phyloP scores from a whole-genome alignment of 2,888 invertebrate genomes.

The Drosophila pseudotakahashii region DNA sequence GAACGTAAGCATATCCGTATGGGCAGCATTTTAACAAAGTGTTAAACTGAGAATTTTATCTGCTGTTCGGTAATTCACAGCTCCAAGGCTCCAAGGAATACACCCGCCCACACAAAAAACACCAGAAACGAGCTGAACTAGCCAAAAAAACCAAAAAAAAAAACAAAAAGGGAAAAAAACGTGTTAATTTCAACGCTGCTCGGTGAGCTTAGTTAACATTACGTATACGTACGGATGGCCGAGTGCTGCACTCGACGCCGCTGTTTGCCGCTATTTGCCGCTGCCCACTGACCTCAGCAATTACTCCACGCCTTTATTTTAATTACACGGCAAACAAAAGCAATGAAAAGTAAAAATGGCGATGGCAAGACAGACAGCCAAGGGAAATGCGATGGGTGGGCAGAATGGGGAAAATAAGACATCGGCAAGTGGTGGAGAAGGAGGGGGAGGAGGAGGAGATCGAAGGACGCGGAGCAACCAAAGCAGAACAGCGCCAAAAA shows the following conservation, averaged over 20 bases:
- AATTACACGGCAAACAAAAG: conserved; percentile 76
- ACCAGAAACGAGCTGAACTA: conserved; percentile 19
- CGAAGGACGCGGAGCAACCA: conserved; percentile 8
- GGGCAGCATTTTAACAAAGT: conserved; percentile 78
- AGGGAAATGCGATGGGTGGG: conserved; percentile 12
- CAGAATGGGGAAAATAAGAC: conserved; percentile 19
- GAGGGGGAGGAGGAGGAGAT: too few relatives aligned
- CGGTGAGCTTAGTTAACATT: conserved; percentile 73
- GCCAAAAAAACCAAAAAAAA: conserved; percentile 33
- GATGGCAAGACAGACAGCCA: conserved; percentile 23
- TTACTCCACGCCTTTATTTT: conserved; percentile 80
- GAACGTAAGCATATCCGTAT: conserved; percentile 44
- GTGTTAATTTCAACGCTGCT: conserved; percentile 71
- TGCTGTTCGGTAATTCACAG: conserved; percentile 76
- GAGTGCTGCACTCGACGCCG: conserved; percentile 49
- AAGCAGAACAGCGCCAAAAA: conserved; percentile 62
- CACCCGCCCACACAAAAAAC: conserved; percentile 25
- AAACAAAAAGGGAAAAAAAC: conserved; percentile 30
- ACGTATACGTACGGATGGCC: conserved; percentile 50
- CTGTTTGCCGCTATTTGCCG: conserved; percentile 19
- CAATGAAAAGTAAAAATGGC: conserved; percentile 76
- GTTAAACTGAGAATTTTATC: conserved; percentile 81
- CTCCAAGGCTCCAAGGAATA: conserved; percentile 68
- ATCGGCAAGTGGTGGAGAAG: conserved; percentile 8
- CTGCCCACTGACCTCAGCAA: conserved; percentile 73